Base-by-base conservation (phyloP, 1,140 invertebrate species). In the Oncopodura yosiiana region DNA sequence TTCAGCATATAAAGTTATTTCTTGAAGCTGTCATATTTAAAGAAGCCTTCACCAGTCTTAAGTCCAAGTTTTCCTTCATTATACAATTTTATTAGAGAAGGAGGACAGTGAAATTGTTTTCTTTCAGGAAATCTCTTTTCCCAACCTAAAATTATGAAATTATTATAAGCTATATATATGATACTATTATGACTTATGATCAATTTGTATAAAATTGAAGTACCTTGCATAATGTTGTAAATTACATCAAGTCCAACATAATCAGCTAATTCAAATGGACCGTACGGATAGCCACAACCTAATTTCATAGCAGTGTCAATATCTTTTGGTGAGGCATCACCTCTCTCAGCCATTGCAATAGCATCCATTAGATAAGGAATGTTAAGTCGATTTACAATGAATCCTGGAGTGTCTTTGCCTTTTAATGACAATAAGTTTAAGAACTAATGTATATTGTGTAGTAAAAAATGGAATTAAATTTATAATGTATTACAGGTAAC, bases 291-390 rank as follows among this genome's bases (percentile, higher is more conserved):
- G 0, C 84, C 83, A 36, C 84, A 83, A 21, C 86, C 86, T 32
- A 89, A 69, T 71, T 88, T 88, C 86, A 90, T 87, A 1, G 83
- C 86, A n/a, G 75, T 81, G 66, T 89, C 86, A 50, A 88, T 83
- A 68, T 88, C 86, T 62, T 75, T 71, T 18, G 79, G 75, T 4
- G 75, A 69, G 1, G 84, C 84, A 70, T 84, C 83, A 68, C 74
- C 79, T 69, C 78, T 67, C 59, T 80, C 79, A 12, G 75, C 61
- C 71, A 80, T 73, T 46, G 71, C 63, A 3, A 81, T 66, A 14
- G 77, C 74, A 65, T 80, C 78, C 38, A 71, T 58, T 64, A 78
- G 67, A 56, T 78, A 81, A 27, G 78, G 79, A 5, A 81, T 70
- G 24, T 80, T 62, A 9, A 80, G 66, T 42, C 79, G 65, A 60